phyloP scores from a whole-genome alignment of 2,888 invertebrate genomes.

The Rhamphomyia laevipes region DNA sequence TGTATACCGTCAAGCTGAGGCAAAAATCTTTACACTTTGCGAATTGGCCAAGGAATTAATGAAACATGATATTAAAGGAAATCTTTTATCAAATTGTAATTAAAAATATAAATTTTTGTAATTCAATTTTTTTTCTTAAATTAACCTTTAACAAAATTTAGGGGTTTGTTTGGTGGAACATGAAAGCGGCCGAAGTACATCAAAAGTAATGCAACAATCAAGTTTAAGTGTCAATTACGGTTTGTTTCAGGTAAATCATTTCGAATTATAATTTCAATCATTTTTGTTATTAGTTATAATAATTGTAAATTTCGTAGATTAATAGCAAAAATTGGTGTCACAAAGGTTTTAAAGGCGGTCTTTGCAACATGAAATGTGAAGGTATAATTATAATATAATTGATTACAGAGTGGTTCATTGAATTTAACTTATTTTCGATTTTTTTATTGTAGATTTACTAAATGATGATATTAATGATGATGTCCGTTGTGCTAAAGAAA shows the following conservation, averaged over 20 bases:
- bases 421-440: too few relatives aligned
- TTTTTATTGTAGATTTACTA: slow-evolving; percentile 47
- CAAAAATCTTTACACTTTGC: slow-evolving; percentile 52
- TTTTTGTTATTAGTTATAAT: background rate
- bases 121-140: background rate
- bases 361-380: slow-evolving; percentile 63
- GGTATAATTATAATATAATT: slow-evolving; percentile 36
- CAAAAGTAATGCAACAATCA: slow-evolving; percentile 49
- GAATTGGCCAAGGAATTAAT: slow-evolving; percentile 55
- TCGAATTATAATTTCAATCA: background rate
- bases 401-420: too few relatives aligned
- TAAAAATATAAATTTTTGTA: slow-evolving; percentile 17
- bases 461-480: slow-evolving; percentile 57
- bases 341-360: slow-evolving; percentile 54
- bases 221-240: slow-evolving; percentile 54
- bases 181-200: slow-evolving; percentile 53
- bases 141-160: too few relatives aligned
- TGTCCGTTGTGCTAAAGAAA: slow-evolving; percentile 52
- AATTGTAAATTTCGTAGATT: slow-evolving; percentile 40
- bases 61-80: slow-evolving; percentile 51
- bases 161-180: slow-evolving; percentile 60
- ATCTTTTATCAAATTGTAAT: slow-evolving; percentile 58
- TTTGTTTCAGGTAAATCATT: slow-evolving; percentile 40
- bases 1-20: slow-evolving; percentile 26
- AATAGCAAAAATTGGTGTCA: slow-evolving; percentile 63